Conservation (phyloP, 2,797 vertebrate species). For the Galaxias olidus region DNA sequence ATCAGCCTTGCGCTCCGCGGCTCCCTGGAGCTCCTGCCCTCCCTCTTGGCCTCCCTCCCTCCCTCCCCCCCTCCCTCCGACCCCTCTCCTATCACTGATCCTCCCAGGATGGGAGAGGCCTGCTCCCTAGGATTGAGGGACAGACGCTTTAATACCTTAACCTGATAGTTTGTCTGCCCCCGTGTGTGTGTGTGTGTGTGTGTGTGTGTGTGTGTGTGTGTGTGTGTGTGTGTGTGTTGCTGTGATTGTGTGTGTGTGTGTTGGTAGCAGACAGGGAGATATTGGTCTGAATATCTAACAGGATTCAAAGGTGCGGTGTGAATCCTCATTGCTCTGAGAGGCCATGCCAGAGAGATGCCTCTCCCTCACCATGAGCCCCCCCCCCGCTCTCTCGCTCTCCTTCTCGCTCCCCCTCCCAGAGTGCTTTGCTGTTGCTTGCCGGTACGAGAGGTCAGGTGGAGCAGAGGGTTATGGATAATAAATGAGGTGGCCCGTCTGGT, state of each 20-base stretch:
- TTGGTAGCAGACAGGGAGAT: conserved; percentile 57
- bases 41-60: not conserved
- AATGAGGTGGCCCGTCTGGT: conserved; percentile 46
- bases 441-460: conserved; percentile 41
- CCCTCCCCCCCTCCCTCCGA: conserved; percentile 21
- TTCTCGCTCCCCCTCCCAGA: conserved; percentile 17
- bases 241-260: conserved; percentile 30
- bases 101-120: conserved; percentile 37
- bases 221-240: conserved; percentile 23
- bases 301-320: conserved; percentile 45
- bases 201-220: conserved; percentile 35
- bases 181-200: not conserved
- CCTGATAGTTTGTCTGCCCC: not conserved
- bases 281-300: conserved; percentile 62
- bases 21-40: not conserved
- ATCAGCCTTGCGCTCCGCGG: no score
- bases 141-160: conserved; percentile 53
- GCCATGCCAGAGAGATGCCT: conserved; percentile 30
- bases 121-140: conserved; percentile 53
- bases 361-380: no score
- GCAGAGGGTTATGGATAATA: conserved; percentile 19
- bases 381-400: no score
- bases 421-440: conserved; percentile 54
- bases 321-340: conserved; percentile 52
- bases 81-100: conserved; percentile 43